Evolutionary conservation across 2,113 vertebrate genomes (phyloP).

Genomic region (Albula goreensis): DNA sequence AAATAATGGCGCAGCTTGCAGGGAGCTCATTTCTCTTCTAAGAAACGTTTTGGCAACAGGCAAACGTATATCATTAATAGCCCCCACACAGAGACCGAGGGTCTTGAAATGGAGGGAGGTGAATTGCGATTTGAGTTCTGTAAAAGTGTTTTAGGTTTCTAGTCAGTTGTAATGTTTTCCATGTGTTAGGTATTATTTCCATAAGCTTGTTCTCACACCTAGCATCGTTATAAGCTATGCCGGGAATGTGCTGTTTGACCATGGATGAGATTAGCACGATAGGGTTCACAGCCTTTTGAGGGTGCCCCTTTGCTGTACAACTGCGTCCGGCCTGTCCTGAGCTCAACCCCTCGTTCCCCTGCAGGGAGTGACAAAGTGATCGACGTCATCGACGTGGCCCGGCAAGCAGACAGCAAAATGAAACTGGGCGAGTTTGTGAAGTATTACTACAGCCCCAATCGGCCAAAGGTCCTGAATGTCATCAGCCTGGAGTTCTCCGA

Average conservation of each 20-base stretch:
- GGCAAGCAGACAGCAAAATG: conserved; percentile 98
- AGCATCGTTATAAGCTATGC: not conserved
- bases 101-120: not conserved
- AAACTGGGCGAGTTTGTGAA: conserved; percentile 93
- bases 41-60: not conserved
- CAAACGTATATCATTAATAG: not conserved
- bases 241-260: not conserved
- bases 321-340: not conserved
- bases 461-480: conserved; percentile 96
- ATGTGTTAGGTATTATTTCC: not conserved
- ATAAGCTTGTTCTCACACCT: not conserved
- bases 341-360: conserved; percentile 37
- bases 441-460: conserved; percentile 86
- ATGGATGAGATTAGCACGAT: not conserved
- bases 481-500: conserved; percentile 99
- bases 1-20: not conserved
- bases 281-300: not conserved
- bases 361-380: conserved; percentile 94
- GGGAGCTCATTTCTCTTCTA: not conserved
- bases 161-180: not conserved
- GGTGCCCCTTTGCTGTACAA: not conserved
- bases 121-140: not conserved
- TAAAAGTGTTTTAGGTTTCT: not conserved
- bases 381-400: conserved; percentile 97
- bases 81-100: not conserved